phyloP scores from a whole-genome alignment of 2,113 vertebrate genomes.

The Microtus richardsoni region DNA sequence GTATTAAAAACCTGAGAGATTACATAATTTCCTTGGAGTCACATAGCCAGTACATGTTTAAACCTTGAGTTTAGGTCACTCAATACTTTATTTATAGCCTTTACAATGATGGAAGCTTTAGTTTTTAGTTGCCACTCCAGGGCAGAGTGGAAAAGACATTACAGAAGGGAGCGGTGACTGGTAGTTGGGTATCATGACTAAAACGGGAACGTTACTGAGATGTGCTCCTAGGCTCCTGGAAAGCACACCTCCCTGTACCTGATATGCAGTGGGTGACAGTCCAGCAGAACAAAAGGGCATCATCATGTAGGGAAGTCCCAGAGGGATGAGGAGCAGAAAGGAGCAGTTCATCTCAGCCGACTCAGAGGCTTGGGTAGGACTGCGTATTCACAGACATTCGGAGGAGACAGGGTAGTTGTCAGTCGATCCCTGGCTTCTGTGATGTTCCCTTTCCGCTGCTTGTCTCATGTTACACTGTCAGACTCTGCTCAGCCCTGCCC shows the following conservation, averaged over 20 bases:
- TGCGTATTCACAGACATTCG: background rate
- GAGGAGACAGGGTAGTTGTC: background rate
- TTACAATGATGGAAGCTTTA: background rate
- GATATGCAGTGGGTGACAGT: too few species aligned
- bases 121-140: background rate
- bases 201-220: background rate
- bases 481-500: too few species aligned
- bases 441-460: background rate
- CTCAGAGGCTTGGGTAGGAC: background rate
- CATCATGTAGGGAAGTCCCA: accelerated
- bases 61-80: background rate
- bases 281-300: background rate
- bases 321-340: background rate
- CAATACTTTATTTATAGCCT: background rate
- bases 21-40: background rate
- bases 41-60: background rate
- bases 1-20: background rate
- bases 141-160: background rate
- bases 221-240: background rate
- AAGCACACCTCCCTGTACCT: background rate
- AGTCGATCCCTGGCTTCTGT: background rate
- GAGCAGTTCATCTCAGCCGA: background rate
- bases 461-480: background rate
- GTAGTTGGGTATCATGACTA: background rate
- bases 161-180: background rate